phyloP scores from a whole-genome alignment of 2,888 invertebrate species.

The Caenorhabditis auriculariae region DNA sequence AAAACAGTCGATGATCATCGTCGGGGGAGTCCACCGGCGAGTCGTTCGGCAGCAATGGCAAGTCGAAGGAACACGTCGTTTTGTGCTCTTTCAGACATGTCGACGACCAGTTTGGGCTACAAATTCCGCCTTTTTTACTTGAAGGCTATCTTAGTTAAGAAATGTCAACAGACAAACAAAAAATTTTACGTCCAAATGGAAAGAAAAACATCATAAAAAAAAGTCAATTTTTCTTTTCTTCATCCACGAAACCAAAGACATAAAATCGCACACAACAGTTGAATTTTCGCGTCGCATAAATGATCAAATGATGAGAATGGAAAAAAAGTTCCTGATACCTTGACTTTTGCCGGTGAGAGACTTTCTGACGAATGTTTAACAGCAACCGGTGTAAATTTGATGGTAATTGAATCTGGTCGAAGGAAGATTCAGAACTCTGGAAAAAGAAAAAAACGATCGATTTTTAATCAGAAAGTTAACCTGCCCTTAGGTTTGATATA shows the following conservation, averaged over 20 bases:
- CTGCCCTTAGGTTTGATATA: neutral
- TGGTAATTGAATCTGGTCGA: conserved; percentile 44
- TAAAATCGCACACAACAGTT: too few relatives aligned
- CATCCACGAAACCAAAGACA: too few relatives aligned
- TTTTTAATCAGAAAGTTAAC: neutral
- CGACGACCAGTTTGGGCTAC: conserved; percentile 33
- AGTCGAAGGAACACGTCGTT: conserved; percentile 32
- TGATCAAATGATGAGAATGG: too few relatives aligned
- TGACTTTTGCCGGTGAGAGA: conserved; percentile 11
- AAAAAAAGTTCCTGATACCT: conserved; percentile 5
- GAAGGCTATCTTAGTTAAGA: neutral
- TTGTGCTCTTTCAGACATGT: conserved; percentile 29
- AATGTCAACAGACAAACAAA: neutral
- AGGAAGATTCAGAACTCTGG: conserved; percentile 32
- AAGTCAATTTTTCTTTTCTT: too few relatives aligned
- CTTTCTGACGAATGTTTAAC: conserved; percentile 45
- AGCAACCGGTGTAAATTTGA: conserved; percentile 49
- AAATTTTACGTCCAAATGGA: too few relatives aligned
- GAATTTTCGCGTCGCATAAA: too few relatives aligned
- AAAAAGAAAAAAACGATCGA: too few relatives aligned
- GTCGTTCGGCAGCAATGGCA: conserved; percentile 35
- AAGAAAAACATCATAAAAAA: too few relatives aligned
- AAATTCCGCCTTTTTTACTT: too few relatives aligned
- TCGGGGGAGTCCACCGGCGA: conserved; percentile 46
- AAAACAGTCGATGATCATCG: conserved; percentile 55